Percentiles rank a stretch among this genome's conserved stretches.
Evolutionary conservation across 2,113 vertebrate species (phyloP).

Genomic region (Damaliscus lunatus): DNA sequence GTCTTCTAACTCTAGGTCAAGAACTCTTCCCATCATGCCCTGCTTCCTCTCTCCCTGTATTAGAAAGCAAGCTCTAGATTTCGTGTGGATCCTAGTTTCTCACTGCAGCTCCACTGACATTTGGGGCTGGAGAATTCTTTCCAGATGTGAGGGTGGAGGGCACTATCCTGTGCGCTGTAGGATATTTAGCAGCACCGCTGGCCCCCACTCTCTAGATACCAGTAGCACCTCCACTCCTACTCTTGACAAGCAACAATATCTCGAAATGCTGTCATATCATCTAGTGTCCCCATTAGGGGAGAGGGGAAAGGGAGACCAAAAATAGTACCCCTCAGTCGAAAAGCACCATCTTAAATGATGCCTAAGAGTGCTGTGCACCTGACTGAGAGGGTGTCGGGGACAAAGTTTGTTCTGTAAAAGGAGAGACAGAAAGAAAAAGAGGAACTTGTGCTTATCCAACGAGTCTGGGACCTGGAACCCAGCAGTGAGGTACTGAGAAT

Average conservation of each 20-base stretch:
- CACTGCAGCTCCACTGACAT: background rate
- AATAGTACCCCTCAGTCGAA: background rate
- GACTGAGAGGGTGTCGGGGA: background rate
- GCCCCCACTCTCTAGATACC: background rate
- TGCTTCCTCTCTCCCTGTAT: background rate
- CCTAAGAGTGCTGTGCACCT: background rate
- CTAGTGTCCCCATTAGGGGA: background rate
- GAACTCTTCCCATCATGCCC: background rate
- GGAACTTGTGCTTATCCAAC: background rate
- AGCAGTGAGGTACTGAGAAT: background rate
- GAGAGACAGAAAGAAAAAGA: background rate
- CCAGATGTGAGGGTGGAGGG: fast-evolving
- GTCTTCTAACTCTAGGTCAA: background rate
- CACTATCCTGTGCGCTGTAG: too few species aligned
- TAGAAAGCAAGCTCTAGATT: background rate
- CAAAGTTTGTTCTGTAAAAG: background rate
- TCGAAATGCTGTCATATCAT: background rate
- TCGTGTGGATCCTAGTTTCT: background rate
- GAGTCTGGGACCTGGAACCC: background rate
- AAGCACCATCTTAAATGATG: background rate
- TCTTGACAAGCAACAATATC: background rate
- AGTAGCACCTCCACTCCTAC: background rate
- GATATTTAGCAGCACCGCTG: background rate
- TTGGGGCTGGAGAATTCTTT: background rate
- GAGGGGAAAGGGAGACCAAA: background rate